Conservation (phyloP, 2,888 invertebrate species). For the Xestia rhomboidea region DNA sequence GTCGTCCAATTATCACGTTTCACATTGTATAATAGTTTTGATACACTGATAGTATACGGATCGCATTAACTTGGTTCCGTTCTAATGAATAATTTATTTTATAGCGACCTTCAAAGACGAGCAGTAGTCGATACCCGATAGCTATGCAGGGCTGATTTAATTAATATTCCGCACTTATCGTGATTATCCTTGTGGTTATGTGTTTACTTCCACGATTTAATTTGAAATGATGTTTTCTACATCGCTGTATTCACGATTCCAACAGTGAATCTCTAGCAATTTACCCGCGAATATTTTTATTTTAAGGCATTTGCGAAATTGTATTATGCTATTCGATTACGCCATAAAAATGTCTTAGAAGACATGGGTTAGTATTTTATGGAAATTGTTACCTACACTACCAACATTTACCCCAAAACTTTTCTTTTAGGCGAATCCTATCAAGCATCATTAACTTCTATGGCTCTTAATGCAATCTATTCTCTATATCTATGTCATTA, state of each 20-base stretch:
- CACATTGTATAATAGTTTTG: constrained; percentile 5
- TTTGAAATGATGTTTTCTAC: background rate
- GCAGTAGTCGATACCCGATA: constrained; percentile 12
- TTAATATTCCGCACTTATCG: constrained; percentile 17
- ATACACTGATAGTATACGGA: constrained; percentile 20
- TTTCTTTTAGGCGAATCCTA: constrained; percentile 11
- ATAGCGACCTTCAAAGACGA: constrained; percentile 24
- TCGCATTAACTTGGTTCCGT: constrained; percentile 10
- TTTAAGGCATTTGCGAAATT: background rate
- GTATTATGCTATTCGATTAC: background rate
- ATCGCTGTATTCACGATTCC: background rate
- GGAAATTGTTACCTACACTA: background rate
- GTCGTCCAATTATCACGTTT: constrained; percentile 17
- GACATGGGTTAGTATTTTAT: background rate
- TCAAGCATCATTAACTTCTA: constrained; percentile 12
- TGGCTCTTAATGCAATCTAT: constrained; percentile 9
- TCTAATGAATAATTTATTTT: constrained; percentile 46
- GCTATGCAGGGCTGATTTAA: constrained; percentile 7
- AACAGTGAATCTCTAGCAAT: background rate
- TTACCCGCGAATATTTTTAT: background rate
- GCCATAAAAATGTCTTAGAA: background rate
- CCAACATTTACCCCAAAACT: constrained; percentile 1
- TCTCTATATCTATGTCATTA: constrained; percentile 6
- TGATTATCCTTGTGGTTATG: background rate
- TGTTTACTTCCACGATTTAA: constrained; percentile 1